Conservation (phyloP, 2,888 invertebrate species). For the Aporophyla nigra region DNA sequence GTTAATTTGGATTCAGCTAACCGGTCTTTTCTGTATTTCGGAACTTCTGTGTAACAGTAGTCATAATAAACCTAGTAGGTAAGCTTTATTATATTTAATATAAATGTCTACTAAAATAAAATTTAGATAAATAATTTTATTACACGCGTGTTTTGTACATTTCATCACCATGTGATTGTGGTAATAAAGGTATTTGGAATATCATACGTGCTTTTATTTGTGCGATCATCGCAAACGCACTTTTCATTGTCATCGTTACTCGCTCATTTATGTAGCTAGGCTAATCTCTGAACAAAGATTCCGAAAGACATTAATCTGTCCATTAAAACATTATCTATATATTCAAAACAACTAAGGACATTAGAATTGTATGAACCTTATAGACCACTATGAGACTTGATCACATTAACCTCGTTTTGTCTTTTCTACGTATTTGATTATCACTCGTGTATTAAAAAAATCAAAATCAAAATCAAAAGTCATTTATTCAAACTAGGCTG, state of each 20-base stretch:
- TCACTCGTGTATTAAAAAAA: neutral
- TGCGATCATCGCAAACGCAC: slow-evolving; percentile 30
- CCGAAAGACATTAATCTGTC: slow-evolving; percentile 3
- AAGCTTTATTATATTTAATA: slow-evolving; percentile 20
- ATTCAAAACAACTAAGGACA: neutral
- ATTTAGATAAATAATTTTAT: slow-evolving; percentile 26
- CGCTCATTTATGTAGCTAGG: slow-evolving; percentile 6
- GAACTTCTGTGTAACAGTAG: slow-evolving; percentile 19
- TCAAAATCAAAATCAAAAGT: no score
- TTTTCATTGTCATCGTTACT: slow-evolving; percentile 36
- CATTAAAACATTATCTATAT: slow-evolving; percentile 4
- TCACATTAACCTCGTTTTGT: neutral
- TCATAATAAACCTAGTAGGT: slow-evolving; percentile 13
- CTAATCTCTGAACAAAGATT: slow-evolving; percentile 26
- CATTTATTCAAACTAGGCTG: no score
- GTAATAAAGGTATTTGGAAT: slow-evolving; percentile 57
- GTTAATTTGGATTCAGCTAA: neutral
- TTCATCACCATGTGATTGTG: slow-evolving; percentile 25
- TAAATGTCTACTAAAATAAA: neutral
- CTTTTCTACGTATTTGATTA: neutral
- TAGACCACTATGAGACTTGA: slow-evolving; percentile 1
- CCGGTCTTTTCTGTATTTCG: neutral
- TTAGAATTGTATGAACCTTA: slow-evolving; percentile 3
- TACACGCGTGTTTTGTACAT: slow-evolving; percentile 8
- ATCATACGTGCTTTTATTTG: slow-evolving; percentile 58